Evolutionary conservation across 2,888 invertebrate species (phyloP), one percentile per base, ranked within the genome.

Genomic region (Dynastes tityus): DNA sequence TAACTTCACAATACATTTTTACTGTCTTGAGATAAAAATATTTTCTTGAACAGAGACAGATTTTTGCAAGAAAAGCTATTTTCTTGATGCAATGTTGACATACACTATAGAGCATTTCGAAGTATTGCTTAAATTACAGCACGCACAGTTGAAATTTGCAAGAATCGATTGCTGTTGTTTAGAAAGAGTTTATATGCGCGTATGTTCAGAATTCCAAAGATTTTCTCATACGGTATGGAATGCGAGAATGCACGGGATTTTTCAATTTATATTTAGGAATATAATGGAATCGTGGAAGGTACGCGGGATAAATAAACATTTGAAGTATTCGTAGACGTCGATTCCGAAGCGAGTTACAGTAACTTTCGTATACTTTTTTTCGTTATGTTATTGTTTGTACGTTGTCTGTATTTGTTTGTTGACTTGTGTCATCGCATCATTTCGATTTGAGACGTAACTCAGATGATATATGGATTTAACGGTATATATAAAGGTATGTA

Each of bases 301-400:
- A 67, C 67, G 45, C 37, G 13, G 40, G 22, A 45, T 45, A 67
- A 67, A 67, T 67, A 67, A 67, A 67, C 67, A 67, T 67, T 67
- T 67, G 37, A 40, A 67, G 37, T 45, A 67, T 16, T 1, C 45
- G 22, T 45, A 45, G 67, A 67, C 45, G 67, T 67, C 45, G 45
- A 16, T 29, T n/a, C 22, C 67, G 22, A 40, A 67, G 9, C 45
- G 16, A 67, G n/a, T 45, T 67, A 61, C 45, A 22, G 22, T n/a
- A 67, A 9, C 8, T 67, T 67, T 45, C 16, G 27, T 61, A 61
- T 61, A 61, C 1, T 22, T 61, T 5, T 61, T 61, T 61, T 61
- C 16, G 67, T 45, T 45, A 67, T 16, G 67, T 67, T 45, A 67
- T 67, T 64, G 64, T 64, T 67, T 67, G 67, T 67, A 64, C 37